Percentiles rank a stretch among this genome's conserved stretches.
phyloP scores from a whole-genome alignment of 2,888 invertebrate species.

The Pinctada fucata region DNA sequence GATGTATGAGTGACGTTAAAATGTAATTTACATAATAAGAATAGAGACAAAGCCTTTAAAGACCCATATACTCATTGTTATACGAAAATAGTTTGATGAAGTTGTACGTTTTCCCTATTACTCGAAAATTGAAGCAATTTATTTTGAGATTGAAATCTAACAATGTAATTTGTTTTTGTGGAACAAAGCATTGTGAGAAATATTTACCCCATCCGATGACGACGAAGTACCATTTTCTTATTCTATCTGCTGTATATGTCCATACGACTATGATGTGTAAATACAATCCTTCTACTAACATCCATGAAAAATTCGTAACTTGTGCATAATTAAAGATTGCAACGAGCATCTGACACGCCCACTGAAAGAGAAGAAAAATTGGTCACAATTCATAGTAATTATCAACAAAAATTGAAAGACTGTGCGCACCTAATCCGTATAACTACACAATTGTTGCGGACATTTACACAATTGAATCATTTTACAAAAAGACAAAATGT shows the following conservation, averaged over 20 bases:
- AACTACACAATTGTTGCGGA: background rate
- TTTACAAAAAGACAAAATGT: background rate
- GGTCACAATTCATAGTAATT: background rate
- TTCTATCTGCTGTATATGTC: slow-evolving; percentile 73
- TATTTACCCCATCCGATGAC: slow-evolving; percentile 77
- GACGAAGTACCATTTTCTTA: slow-evolving; percentile 74
- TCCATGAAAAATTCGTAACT: slow-evolving; percentile 98
- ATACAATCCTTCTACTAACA: slow-evolving; percentile 86
- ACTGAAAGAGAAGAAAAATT: slow-evolving; percentile 53
- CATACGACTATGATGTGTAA: slow-evolving; percentile 76
- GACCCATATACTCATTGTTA: too few relatives aligned
- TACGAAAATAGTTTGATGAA: too few relatives aligned
- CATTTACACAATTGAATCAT: too few relatives aligned
- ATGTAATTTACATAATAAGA: too few relatives aligned
- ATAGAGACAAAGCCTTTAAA: too few relatives aligned
- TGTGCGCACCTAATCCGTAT: background rate
- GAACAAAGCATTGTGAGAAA: background rate
- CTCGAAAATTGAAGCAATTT: too few relatives aligned
- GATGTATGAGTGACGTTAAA: too few relatives aligned
- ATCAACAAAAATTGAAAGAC: background rate
- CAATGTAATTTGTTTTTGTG: too few relatives aligned
- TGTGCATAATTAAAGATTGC: slow-evolving; percentile 92
- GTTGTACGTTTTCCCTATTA: too few relatives aligned
- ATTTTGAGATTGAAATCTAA: too few relatives aligned
- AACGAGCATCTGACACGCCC: slow-evolving; percentile 74